Conservation (phyloP, 2,888 invertebrate species). For the Cyclophora albipunctata region DNA sequence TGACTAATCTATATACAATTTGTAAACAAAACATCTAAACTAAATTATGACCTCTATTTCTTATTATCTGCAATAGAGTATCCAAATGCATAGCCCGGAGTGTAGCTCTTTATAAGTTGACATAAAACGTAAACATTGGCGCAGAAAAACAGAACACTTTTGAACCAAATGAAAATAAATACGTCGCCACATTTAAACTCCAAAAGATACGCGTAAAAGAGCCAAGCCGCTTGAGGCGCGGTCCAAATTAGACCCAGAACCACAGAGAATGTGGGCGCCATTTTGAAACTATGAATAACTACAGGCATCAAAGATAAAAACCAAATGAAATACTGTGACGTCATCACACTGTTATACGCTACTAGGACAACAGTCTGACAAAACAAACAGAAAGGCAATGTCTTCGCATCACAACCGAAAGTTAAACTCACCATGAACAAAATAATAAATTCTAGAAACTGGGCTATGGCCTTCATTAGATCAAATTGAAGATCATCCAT, state of each 20-base stretch:
- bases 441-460: slow-evolving; percentile 53
- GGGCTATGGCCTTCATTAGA: slow-evolving; percentile 80
- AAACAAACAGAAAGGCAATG: slow-evolving; percentile 90
- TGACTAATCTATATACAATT: slow-evolving; percentile 17
- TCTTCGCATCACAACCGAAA: slow-evolving; percentile 79
- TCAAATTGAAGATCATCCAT: slow-evolving; percentile 74
- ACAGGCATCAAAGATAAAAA: slow-evolving; percentile 92
- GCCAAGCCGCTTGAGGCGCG: slow-evolving; percentile 88
- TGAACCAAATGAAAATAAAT: slow-evolving; percentile 89
- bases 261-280: slow-evolving; percentile 64
- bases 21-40: slow-evolving; percentile 7
- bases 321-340: slow-evolving; percentile 99
- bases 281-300: slow-evolving; percentile 81
- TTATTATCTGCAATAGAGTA: slow-evolving; percentile 8
- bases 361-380: slow-evolving; percentile 91
- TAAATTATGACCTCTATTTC: neutral
- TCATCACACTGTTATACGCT: slow-evolving; percentile 95
- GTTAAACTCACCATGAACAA: slow-evolving; percentile 79
- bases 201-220: slow-evolving; percentile 90
- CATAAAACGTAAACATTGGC: slow-evolving; percentile 84
- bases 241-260: slow-evolving; percentile 78
- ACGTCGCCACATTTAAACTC: slow-evolving; percentile 92
- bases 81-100: slow-evolving; percentile 49
- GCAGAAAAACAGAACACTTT: slow-evolving; percentile 87
- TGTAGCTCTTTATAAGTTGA: slow-evolving; percentile 67